Conservation (phyloP, 2,113 vertebrate genomes). For the Hydropotes inermis region DNA sequence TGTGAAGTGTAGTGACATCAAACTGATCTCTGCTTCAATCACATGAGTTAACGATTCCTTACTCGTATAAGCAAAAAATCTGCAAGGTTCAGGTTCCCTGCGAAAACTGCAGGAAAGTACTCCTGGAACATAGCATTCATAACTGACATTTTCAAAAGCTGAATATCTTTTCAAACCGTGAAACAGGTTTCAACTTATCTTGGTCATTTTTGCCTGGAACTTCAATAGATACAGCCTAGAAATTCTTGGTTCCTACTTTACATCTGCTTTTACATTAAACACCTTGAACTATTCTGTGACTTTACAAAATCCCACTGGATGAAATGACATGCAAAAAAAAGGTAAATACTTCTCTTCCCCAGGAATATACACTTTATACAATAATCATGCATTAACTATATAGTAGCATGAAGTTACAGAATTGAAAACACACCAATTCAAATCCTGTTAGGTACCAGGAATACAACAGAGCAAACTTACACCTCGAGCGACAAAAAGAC, state of each 20-base stretch:
- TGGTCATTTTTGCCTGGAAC: constrained; percentile 61
- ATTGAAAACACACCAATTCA: constrained; percentile 62
- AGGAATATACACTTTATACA: constrained; percentile 19
- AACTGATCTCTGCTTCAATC: constrained; percentile 19
- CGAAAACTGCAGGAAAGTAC: neutral
- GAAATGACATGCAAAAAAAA: neutral
- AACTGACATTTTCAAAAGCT: constrained; percentile 57
- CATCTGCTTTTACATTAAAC: constrained; percentile 26
- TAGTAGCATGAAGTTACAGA: constrained; percentile 63
- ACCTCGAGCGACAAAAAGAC: neutral
- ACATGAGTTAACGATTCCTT: neutral
- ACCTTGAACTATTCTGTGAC: neutral
- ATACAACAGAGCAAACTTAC: constrained; percentile 57
- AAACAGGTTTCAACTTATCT: constrained; percentile 33
- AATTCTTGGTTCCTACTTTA: neutral
- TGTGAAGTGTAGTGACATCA: neutral
- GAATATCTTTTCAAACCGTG: constrained; percentile 61
- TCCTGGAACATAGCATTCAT: constrained; percentile 44
- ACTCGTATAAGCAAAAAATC: constrained; percentile 14
- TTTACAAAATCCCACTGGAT: neutral
- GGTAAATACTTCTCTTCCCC: neutral
- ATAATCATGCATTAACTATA: constrained; percentile 56
- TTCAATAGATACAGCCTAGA: constrained; percentile 48
- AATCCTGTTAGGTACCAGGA: constrained; percentile 61
- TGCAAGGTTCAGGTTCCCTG: neutral